Percentiles rank a stretch among this genome's conserved stretches.
Conservation (phyloP, 2,797 vertebrate genomes). For the Sylvilagus floridanus region DNA sequence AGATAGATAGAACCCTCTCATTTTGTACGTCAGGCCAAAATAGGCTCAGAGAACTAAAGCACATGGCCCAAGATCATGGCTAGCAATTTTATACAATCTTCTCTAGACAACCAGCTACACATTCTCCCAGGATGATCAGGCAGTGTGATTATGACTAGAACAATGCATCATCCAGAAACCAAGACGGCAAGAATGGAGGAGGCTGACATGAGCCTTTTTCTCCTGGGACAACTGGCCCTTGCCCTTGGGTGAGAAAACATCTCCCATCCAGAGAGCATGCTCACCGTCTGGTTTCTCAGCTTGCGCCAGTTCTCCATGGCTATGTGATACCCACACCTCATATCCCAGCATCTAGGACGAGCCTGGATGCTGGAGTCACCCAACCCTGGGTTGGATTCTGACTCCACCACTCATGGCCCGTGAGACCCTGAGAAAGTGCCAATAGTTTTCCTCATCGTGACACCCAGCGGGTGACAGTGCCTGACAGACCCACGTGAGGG, state of each 20-base stretch:
- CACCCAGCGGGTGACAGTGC: neutral
- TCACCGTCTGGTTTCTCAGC: neutral
- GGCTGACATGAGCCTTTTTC: neutral
- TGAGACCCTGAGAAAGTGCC: neutral
- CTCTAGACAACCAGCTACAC: neutral
- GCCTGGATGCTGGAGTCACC: neutral
- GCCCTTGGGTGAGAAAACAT: neutral
- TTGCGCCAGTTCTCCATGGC: neutral
- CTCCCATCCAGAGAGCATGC: neutral
- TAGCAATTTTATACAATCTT: neutral
- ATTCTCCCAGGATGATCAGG: neutral
- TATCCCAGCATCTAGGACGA: neutral
- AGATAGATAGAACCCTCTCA: neutral
- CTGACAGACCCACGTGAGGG: neutral
- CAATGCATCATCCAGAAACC: neutral
- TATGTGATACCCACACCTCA: neutral
- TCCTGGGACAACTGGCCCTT: neutral
- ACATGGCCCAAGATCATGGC: neutral
- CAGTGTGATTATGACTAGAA: neutral
- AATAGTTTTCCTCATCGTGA: neutral
- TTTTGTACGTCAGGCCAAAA: neutral
- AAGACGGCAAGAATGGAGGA: too few species aligned
- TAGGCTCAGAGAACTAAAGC: neutral
- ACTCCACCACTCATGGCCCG: accelerated
- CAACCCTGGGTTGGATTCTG: neutral